Base-by-base conservation (phyloP, 2,888 invertebrate genomes). In the Parnassius apollo region DNA sequence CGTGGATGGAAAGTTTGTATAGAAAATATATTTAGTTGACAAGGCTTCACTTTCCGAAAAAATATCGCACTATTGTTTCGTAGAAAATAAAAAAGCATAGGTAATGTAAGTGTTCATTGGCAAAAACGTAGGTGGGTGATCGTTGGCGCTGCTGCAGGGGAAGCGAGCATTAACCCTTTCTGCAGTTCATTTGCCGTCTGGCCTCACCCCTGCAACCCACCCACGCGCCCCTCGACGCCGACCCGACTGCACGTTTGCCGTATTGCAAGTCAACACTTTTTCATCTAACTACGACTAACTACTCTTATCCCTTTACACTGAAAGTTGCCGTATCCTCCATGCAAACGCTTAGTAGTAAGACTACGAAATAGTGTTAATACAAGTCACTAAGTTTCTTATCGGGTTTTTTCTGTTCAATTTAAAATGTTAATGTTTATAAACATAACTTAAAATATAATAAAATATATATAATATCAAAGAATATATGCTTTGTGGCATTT, bases 111-210 rank as follows among this genome's bases (percentile, higher is more conserved):
- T 69, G 69, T 69, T 71, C 65, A 71, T 71, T 77, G 71, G 73
- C 73, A 74, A 74, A 77, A 70, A 70, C 77, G 83, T 86, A 82
- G 86, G 86, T 81, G 83, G 83, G 82, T 78, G 81, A 80, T 80
- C 84, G 82, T 85, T 84, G 85, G 81, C 85, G 78, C 79, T 79
- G 81, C 81, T 92, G 91, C 91, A 91, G 90, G 91, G 90, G 91
- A 87, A 87, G 91, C 91, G 91, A 77, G 85, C 93, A 81, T 86
- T 89, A 89, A 90, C 82, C 93, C 93, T 81, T 93, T 91, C 83
- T 92, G 88, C 91, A 93, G 93, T 91, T 93, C 93, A 90, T 93
- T 93, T 88, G 89, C 91, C 87, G 93, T 93, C 92, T 93, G 91
- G 92, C 92, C 92, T 88, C 92, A 93, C 89, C 92, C 93, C 88